phyloP scores from a whole-genome alignment of 2,113 vertebrate species.

The Antechinus flavipes region DNA sequence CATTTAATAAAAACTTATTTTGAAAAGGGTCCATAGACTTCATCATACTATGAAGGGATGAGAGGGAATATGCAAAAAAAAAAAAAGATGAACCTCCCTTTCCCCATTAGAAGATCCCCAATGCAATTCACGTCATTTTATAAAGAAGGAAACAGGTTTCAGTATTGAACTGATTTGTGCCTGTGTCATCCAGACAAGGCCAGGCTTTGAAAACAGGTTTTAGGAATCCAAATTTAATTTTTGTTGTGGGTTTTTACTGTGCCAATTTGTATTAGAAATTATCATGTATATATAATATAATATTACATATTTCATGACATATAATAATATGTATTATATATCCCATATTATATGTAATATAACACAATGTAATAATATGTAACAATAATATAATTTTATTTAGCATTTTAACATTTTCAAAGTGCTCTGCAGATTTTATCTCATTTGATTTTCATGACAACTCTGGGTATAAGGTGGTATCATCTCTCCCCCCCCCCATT shows the following conservation, averaged over 20 bases:
- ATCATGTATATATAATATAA: no score
- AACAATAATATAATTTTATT: background rate
- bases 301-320: no score
- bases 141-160: background rate
- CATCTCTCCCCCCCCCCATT: no score
- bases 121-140: background rate
- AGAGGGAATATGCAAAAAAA: background rate
- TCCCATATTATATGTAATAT: no score
- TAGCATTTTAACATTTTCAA: background rate
- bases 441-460: background rate
- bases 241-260: no score
- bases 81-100: background rate
- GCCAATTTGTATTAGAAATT: background rate
- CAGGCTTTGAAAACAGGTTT: background rate
- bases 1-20: background rate
- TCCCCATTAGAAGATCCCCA: background rate
- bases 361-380: background rate
- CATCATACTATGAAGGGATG: background rate
- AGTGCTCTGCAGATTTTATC: background rate
- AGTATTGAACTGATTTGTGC: background rate
- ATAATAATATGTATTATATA: no score
- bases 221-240: background rate
- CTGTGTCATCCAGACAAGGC: background rate
- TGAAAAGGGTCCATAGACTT: background rate
- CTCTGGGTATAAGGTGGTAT: background rate